phyloP scores from a whole-genome alignment of 1,140 invertebrate species.

The Trissolcus basalis region DNA sequence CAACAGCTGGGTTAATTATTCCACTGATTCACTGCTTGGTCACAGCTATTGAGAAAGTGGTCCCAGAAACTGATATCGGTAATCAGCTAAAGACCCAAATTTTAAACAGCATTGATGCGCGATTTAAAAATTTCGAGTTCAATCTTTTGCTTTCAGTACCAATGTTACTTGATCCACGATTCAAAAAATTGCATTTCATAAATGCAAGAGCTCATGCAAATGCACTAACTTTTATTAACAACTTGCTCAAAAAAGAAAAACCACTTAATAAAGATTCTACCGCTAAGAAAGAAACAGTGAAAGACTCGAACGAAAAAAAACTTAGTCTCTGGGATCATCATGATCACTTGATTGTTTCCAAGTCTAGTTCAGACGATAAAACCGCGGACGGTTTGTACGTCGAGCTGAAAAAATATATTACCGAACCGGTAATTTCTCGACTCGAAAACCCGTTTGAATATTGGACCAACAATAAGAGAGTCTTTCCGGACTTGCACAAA shows the following conservation, averaged over 20 bases:
- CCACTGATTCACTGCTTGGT: slow-evolving; percentile 68
- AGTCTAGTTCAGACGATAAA: neutral
- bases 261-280: neutral
- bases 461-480: neutral
- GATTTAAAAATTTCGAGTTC: slow-evolving; percentile 26
- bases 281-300: neutral
- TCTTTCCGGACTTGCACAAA: slow-evolving; percentile 1
- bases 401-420: no score
- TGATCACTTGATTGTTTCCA: neutral
- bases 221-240: slow-evolving; percentile 1
- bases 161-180: neutral
- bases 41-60: slow-evolving; percentile 59
- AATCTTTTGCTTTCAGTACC: neutral
- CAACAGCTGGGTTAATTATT: slow-evolving; percentile 70
- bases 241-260: slow-evolving; percentile 3
- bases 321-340: slow-evolving; percentile 8
- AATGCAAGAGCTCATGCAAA: neutral
- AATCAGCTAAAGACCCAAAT: slow-evolving; percentile 37
- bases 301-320: neutral
- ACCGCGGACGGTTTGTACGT: slow-evolving; percentile 1
- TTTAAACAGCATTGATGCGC: slow-evolving; percentile 53
- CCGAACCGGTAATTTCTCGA: slow-evolving; percentile 6
- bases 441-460: slow-evolving; percentile 1
- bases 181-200: slow-evolving; percentile 2
- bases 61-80: slow-evolving; percentile 51